Conservation (phyloP, 2,797 vertebrate genomes). For the Tolypeutes matacus region DNA sequence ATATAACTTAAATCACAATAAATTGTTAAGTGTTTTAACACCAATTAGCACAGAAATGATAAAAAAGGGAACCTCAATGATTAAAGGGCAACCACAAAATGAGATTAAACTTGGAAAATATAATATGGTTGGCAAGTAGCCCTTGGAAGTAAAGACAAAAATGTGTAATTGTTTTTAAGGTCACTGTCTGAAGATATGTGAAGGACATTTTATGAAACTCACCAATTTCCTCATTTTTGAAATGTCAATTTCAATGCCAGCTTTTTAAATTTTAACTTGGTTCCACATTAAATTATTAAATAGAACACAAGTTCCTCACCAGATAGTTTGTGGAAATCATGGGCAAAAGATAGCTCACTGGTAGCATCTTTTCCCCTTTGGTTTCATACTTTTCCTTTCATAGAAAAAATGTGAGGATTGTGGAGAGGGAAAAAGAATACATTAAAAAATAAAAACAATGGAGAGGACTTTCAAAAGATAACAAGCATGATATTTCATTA, state of each 20-base stretch:
- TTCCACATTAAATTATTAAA: not conserved
- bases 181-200: not conserved
- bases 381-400: not conserved
- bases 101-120: conserved; percentile 40
- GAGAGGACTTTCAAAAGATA: not conserved
- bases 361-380: not conserved
- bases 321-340: not conserved
- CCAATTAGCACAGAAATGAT: conserved; percentile 75
- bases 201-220: not conserved
- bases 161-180: conserved; percentile 39
- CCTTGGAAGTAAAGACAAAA: conserved; percentile 49
- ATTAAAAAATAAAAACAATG: not conserved
- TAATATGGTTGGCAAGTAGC: conserved; percentile 14
- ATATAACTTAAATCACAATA: conserved; percentile 73
- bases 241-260: not conserved
- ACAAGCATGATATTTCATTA: not conserved
- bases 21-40: conserved; percentile 74
- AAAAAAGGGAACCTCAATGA: conserved; percentile 52
- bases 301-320: not conserved
- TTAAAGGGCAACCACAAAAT: conserved; percentile 70
- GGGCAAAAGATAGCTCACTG: not conserved
- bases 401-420: not conserved
- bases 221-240: not conserved
- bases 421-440: not conserved
- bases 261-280: not conserved